Evolutionary conservation across 2,113 vertebrate species (phyloP).

Genomic region (Empidonax traillii): DNA sequence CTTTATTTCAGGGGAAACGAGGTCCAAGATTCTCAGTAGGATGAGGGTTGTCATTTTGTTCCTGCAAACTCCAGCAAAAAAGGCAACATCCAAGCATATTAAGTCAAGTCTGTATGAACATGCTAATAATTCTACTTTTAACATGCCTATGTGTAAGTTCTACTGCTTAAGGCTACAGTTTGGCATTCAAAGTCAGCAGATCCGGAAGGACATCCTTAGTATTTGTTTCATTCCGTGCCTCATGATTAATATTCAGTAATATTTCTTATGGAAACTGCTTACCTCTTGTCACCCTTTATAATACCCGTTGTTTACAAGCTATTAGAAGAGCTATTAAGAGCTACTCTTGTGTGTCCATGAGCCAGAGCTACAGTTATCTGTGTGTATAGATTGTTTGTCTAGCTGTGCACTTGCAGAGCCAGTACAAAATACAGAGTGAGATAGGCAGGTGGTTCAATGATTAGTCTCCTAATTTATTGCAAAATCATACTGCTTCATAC

Average conservation of each 20-base stretch:
- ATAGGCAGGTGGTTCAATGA: background rate
- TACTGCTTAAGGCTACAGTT: background rate
- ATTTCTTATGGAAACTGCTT: background rate
- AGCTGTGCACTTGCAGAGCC: background rate
- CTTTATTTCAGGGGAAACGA: background rate
- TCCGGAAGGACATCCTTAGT: background rate
- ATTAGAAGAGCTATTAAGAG: background rate
- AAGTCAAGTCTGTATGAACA: background rate
- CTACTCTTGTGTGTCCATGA: background rate
- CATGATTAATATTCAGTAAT: background rate
- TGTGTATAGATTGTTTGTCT: background rate
- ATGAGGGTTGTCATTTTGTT: background rate
- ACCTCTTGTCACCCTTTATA: background rate
- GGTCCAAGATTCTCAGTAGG: background rate
- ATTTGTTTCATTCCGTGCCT: background rate
- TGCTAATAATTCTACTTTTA: background rate
- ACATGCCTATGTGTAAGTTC: too few species aligned
- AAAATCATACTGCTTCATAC: background rate
- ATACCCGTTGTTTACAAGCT: background rate
- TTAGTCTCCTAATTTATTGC: background rate
- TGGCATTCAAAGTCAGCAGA: background rate
- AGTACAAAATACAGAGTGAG: background rate
- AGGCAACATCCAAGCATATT: background rate
- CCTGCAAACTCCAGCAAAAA: background rate
- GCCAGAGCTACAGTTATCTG: background rate